Evolutionary conservation across 1,140 invertebrate species (phyloP), one percentile per base, ranked within the genome.

Genomic region (Ceratoteleas bidentatus): DNA sequence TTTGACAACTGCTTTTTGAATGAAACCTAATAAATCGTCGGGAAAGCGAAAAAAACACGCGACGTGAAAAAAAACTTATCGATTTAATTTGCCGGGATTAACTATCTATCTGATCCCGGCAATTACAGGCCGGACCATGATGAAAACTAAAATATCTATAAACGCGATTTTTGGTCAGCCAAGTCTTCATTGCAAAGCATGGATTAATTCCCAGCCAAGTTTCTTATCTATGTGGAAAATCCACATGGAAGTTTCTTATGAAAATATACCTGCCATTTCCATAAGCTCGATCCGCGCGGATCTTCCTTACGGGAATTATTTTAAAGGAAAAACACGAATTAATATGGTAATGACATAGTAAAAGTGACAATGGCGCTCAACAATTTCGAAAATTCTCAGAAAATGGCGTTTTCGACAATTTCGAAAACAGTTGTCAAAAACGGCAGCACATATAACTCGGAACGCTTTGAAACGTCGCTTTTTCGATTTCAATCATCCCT

Each of bases 1-100:
- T 80, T 80, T 73, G 77, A 80, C 69, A 73, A 80, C 69, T 68
- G 43, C 47, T 52, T 62, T 72, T 64, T 64, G 69, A 80, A 80
- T 69, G 32, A 62, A 73, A 80, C 47, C 43, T 68, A 75, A 65
- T 75, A 75, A 75, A 66, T 66, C 34, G 34, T 0, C 40, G 40
- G n/a, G n/a, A 43, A 43, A 43, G 40, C n/a, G 6, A 1, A 43
- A 43, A 43, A 24, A 24, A 24, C 24, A 24, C 24, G 24, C 24
- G 24, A 40, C 38, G 11, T 10, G 38, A 8, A 8, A 40, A 40
- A 38, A 38, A 40, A 10, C 0, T 47, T 34, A n/a, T 49, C 16
- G 13, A 49, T n/a, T 49, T 14, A 14, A 13, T 49, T n/a, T 49
- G 0, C 10, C n/a, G 45, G 24, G 24, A 24, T 24, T 2, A 49